Conservation (phyloP, 2,113 vertebrate genomes). For the Lagopus muta region DNA sequence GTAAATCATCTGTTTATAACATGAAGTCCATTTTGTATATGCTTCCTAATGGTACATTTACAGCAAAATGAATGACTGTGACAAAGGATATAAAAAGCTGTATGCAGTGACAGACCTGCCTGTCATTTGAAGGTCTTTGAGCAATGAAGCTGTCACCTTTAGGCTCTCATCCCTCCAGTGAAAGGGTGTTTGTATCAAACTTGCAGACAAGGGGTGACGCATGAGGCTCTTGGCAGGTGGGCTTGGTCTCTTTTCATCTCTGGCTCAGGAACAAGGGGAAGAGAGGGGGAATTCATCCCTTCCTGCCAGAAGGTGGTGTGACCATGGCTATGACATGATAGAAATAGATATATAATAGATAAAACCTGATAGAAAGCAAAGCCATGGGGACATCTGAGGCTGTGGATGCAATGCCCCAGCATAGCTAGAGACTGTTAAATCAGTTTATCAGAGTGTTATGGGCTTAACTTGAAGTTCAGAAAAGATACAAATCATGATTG, state of each 20-base stretch:
- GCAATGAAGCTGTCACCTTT: not conserved
- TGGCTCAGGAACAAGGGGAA: not conserved
- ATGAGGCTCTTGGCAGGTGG: not conserved
- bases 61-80: not conserved
- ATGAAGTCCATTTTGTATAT: not conserved
- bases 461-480: not conserved
- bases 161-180: not conserved
- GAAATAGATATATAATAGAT: no score
- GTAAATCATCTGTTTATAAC: not conserved
- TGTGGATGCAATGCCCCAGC: not conserved
- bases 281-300: not conserved
- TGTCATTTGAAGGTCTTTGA: not conserved
- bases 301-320: not conserved
- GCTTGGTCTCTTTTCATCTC: not conserved
- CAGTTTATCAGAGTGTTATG: not conserved
- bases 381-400: not conserved
- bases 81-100: not conserved
- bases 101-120: not conserved
- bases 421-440: not conserved
- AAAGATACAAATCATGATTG: not conserved
- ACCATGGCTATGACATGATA: not conserved
- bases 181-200: not conserved
- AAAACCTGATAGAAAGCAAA: not conserved
- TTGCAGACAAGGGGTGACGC: not conserved
- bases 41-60: not conserved